These are phyloP conservation scores for Lepus townsendii DNA, from an alignment of 2,797 vertebrate genomes.

Conservation along the genomic window DNA sequence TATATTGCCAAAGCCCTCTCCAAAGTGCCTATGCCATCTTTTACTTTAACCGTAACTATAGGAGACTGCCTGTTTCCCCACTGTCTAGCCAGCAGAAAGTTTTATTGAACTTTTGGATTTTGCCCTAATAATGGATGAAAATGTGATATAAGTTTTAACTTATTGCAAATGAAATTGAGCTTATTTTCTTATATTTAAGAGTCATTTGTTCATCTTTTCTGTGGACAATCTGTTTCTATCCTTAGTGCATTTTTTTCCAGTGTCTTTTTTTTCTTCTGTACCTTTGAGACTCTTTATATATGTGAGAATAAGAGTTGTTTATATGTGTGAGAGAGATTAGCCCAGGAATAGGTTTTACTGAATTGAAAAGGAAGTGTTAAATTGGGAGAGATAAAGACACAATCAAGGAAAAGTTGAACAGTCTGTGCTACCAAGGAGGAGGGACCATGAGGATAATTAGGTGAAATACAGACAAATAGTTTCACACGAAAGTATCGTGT, in stretches of 20 bases:
- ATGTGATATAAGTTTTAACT: slow-evolving; percentile 16
- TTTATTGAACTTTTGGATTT: slow-evolving; percentile 35
- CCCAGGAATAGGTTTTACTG: background rate
- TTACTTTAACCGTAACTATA: background rate
- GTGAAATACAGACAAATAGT: slow-evolving; percentile 22
- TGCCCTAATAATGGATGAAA: background rate
- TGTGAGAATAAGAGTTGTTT: slow-evolving; percentile 7
- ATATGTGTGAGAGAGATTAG: background rate
- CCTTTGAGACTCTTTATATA: background rate
- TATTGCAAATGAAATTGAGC: background rate
- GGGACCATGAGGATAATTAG: background rate
- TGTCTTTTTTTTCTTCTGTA: slow-evolving; percentile 58
- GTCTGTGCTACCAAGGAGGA: background rate
- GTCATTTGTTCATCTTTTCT: slow-evolving; percentile 1
- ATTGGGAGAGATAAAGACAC: background rate
- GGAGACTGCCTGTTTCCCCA: background rate
- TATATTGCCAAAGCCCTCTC: background rate
- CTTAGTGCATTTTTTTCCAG: background rate
- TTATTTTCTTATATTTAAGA: slow-evolving; percentile 25
- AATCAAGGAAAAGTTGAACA: background rate
- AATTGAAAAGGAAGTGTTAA: slow-evolving; percentile 46
- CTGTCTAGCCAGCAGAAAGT: background rate
- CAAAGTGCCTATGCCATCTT: background rate
- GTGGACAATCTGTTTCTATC: background rate
- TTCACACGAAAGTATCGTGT: background rate